A percentile compares a stretch with the other conserved stretches of the same genome.
phyloP scores from a whole-genome alignment of 2,888 invertebrate species.

The Campoplex nolae region DNA sequence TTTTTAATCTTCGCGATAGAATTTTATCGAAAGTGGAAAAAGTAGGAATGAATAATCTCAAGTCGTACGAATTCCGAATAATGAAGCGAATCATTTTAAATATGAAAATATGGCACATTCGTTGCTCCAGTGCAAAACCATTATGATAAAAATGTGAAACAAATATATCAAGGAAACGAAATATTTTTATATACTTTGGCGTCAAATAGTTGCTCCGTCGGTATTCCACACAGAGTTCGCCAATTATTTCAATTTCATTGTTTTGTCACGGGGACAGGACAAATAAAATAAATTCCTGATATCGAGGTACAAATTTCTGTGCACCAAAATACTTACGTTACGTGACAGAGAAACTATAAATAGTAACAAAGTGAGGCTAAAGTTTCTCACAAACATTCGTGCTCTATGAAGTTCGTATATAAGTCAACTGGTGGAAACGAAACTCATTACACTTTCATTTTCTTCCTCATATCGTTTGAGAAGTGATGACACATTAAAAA shows the following conservation, averaged over 20 bases:
- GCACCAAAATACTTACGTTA: not conserved
- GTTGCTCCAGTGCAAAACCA: not conserved
- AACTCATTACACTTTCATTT: no score
- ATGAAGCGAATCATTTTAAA: not conserved
- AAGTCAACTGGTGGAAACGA: not conserved
- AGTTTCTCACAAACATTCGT: conserved; percentile 55
- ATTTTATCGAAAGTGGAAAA: not conserved
- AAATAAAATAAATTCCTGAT: not conserved
- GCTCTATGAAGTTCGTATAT: conserved; percentile 30
- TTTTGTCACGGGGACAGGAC: not conserved
- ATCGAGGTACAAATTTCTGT: conserved; percentile 42
- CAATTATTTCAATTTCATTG: not conserved
- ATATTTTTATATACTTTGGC: no score
- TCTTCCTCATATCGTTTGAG: conserved; percentile 19
- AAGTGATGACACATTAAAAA: conserved; percentile 61
- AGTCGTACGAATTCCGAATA: not conserved
- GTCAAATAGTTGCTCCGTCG: conserved; percentile 4
- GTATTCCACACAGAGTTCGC: not conserved
- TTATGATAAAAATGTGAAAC: not conserved
- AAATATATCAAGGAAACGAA: not conserved
- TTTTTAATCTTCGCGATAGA: not conserved
- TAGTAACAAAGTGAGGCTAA: not conserved
- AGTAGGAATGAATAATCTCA: not conserved
- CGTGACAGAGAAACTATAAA: not conserved
- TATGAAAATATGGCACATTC: not conserved